Evolutionary conservation across 2,888 invertebrate genomes (phyloP).

Genomic region (Pheosia tremula): DNA sequence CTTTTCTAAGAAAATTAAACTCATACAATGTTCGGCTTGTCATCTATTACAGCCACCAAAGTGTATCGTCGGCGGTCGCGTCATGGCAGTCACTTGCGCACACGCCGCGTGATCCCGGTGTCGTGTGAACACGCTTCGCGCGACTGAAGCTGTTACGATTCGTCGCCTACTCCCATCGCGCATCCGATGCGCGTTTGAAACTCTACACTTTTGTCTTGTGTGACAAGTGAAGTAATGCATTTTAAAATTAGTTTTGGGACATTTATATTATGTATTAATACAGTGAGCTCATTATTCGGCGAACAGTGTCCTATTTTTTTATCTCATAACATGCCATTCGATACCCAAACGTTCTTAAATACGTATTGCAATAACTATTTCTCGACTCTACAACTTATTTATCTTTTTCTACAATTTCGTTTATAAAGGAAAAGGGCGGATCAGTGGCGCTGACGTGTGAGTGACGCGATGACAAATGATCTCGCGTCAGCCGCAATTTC

Average conservation of each 20-base stretch:
- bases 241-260: background rate
- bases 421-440: conserved; percentile 71
- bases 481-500: conserved; percentile 51
- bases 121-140: conserved; percentile 46
- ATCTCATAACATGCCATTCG: too few species aligned
- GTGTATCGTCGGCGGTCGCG: conserved; percentile 44
- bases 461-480: conserved; percentile 77
- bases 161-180: conserved; percentile 58
- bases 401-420: conserved; percentile 41
- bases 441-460: conserved; percentile 66
- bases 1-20: background rate
- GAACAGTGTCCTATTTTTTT: too few species aligned
- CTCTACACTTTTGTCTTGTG: conserved; percentile 43
- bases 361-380: too few species aligned
- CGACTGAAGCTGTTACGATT: conserved; percentile 65
- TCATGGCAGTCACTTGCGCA: conserved; percentile 58
- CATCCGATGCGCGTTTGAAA: conserved; percentile 66
- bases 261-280: background rate
- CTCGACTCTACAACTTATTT: conserved; percentile 7
- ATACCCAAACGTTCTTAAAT: too few species aligned
- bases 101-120: conserved; percentile 53
- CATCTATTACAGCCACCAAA: conserved; percentile 30
- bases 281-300: too few species aligned
- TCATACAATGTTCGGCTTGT: background rate
- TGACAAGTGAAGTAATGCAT: background rate